A percentile compares a stretch with the other conserved stretches of the same genome.
Evolutionary conservation across 1,140 invertebrate species (phyloP).

Genomic region (Atta texana): DNA sequence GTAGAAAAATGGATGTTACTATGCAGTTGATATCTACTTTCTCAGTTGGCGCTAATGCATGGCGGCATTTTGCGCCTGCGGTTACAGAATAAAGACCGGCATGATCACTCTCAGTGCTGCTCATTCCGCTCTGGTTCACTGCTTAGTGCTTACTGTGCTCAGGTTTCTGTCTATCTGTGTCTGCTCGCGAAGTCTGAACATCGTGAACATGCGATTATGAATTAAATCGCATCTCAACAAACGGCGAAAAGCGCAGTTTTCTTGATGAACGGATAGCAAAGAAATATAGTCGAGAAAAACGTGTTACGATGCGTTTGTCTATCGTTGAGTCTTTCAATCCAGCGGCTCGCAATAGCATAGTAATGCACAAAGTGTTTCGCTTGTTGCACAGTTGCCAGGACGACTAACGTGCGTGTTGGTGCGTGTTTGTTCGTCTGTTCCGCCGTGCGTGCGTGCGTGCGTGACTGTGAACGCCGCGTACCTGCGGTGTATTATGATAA

Average conservation of each 20-base stretch:
- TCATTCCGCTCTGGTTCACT: too few species aligned
- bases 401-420: slow-evolving; percentile 69
- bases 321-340: neutral
- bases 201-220: slow-evolving; percentile 69
- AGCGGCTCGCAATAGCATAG: neutral
- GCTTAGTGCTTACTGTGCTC: too few species aligned
- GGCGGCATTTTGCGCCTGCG: too few species aligned
- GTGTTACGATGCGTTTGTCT: neutral
- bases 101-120: too few species aligned
- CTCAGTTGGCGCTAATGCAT: too few species aligned
- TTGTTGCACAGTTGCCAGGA: slow-evolving; percentile 80
- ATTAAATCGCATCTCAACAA: slow-evolving; percentile 67
- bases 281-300: neutral
- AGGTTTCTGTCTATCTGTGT: too few species aligned
- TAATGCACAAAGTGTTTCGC: slow-evolving; percentile 66
- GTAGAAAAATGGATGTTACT: too few species aligned
- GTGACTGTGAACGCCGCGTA: slow-evolving; percentile 5
- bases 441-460: slow-evolving; percentile 31
- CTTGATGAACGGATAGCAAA: neutral
- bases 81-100: too few species aligned
- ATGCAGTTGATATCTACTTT: too few species aligned
- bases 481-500: slow-evolving; percentile 67
- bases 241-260: neutral
- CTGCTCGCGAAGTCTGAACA: slow-evolving; percentile 36
- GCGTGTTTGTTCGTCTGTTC: slow-evolving; percentile 45